phyloP scores from a whole-genome alignment of 2,888 invertebrate genomes.

The Lasioglossum pauxillum region DNA sequence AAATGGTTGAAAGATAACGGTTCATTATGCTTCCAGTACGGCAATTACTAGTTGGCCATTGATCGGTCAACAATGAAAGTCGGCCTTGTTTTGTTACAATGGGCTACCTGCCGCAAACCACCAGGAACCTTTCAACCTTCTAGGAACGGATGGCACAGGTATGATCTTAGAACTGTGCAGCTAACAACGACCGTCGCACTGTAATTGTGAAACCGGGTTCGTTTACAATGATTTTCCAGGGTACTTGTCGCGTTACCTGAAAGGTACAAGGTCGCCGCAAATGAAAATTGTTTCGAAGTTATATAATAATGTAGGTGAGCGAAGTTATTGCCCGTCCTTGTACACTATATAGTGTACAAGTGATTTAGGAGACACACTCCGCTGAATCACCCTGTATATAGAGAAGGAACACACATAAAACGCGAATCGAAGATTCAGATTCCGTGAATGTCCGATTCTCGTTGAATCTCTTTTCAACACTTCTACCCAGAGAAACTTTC shows the following conservation, averaged over 20 bases:
- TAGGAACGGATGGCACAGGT: slow-evolving; percentile 26
- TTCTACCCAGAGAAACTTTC: neutral
- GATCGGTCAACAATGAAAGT: slow-evolving; percentile 32
- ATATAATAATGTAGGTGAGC: neutral
- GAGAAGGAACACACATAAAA: neutral
- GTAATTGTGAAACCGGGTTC: neutral
- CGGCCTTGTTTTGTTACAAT: slow-evolving; percentile 46
- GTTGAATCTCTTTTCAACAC: neutral
- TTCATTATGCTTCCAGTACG: neutral
- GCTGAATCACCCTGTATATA: neutral
- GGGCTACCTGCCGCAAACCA: slow-evolving; percentile 34
- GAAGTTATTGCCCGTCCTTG: too few relatives aligned
- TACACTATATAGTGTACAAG: too few relatives aligned
- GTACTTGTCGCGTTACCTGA: too few relatives aligned
- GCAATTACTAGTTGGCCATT: slow-evolving; percentile 3
- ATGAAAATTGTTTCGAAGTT: neutral
- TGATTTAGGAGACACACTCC: neutral
- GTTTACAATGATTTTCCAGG: neutral
- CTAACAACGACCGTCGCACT: neutral
- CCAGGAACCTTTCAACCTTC: slow-evolving; percentile 25
- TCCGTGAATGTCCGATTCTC: neutral
- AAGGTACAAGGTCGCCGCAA: neutral
- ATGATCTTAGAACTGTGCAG: slow-evolving; percentile 4
- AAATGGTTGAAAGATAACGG: slow-evolving; percentile 9
- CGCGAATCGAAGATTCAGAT: neutral